A percentile compares a stretch with the other conserved stretches of the same genome.
Conservation (phyloP, 2,113 vertebrate genomes). For the Phaethon lepturus region DNA sequence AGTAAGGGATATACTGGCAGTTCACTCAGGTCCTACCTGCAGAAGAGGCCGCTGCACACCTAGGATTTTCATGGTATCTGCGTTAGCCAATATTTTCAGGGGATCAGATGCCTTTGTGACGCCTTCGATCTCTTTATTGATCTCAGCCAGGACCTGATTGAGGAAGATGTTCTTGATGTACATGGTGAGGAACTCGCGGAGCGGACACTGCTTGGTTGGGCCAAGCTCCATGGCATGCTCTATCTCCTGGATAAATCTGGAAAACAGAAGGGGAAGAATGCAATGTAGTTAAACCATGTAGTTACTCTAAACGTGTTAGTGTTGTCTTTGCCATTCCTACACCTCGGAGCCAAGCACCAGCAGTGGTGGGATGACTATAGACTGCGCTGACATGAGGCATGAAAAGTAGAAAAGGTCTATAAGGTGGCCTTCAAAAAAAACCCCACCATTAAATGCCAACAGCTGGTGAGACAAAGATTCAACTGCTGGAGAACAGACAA, state of each 20-base stretch:
- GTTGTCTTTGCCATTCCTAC: neutral
- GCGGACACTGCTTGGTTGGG: constrained; percentile 93
- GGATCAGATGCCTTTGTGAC: constrained; percentile 94
- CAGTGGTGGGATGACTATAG: fast-evolving
- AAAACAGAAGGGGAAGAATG: neutral
- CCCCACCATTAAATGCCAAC: neutral
- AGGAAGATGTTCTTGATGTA: constrained; percentile 99
- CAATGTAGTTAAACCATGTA: fast-evolving
- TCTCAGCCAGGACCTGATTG: constrained; percentile 92
- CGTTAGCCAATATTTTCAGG: constrained; percentile 90
- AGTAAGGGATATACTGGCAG: fast-evolving
- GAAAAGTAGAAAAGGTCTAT: neutral
- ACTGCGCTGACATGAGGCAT: fast-evolving
- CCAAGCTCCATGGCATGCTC: constrained; percentile 89
- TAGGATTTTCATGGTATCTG: constrained; percentile 94
- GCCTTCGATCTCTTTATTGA: constrained; percentile 95
- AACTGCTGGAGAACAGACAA: neutral
- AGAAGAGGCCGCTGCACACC: constrained; percentile 93
- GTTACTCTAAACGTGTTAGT: fast-evolving
- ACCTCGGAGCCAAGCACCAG: neutral
- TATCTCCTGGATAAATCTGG: constrained; percentile 96
- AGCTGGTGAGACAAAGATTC: neutral
- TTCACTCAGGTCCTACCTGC: constrained; percentile 79
- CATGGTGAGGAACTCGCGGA: constrained; percentile 92
- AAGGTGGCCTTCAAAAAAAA: neutral